These are phyloP conservation scores for Formica selysi DNA, from an alignment of 1,140 invertebrate species.

Conservation along the genomic window DNA sequence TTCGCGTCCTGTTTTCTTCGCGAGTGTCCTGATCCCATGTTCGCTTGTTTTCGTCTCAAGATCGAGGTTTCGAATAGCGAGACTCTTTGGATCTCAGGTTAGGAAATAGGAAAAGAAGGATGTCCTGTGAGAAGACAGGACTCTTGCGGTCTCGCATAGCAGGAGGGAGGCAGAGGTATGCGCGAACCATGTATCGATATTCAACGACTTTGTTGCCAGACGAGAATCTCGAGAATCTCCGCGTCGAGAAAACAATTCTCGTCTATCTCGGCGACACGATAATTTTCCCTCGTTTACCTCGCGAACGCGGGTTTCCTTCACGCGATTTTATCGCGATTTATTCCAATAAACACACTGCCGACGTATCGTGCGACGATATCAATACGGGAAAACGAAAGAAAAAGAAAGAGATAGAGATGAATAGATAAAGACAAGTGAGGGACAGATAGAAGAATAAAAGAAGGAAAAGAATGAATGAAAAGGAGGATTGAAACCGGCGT, in stretches of 20 bases:
- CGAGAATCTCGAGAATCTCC: constrained; percentile 44
- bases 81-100: constrained; percentile 48
- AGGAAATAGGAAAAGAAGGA: constrained; percentile 24
- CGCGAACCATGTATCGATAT: neutral
- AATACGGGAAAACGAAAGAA: neutral
- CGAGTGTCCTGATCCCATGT: constrained; percentile 3
- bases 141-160: neutral
- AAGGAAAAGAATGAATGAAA: neutral
- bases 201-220: constrained; percentile 6
- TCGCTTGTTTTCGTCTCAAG: constrained; percentile 40
- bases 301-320: constrained; percentile 13
- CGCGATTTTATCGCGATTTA: constrained; percentile 49
- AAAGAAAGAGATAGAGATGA: constrained; percentile 8
- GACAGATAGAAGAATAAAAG: neutral
- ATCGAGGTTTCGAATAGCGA: constrained; percentile 8
- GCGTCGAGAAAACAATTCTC: constrained; percentile 3
- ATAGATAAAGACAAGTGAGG: neutral
- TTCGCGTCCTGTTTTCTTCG: constrained; percentile 8
- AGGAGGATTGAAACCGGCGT: neutral
- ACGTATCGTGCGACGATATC: constrained; percentile 59
- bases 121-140: constrained; percentile 6
- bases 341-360: constrained; percentile 70
- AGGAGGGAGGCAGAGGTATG: neutral
- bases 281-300: neutral
- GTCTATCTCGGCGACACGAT: constrained; percentile 21